These are phyloP conservation scores for Poeciliopsis infans DNA, from an alignment of 2,797 vertebrate genomes.

Conservation along the genomic window DNA sequence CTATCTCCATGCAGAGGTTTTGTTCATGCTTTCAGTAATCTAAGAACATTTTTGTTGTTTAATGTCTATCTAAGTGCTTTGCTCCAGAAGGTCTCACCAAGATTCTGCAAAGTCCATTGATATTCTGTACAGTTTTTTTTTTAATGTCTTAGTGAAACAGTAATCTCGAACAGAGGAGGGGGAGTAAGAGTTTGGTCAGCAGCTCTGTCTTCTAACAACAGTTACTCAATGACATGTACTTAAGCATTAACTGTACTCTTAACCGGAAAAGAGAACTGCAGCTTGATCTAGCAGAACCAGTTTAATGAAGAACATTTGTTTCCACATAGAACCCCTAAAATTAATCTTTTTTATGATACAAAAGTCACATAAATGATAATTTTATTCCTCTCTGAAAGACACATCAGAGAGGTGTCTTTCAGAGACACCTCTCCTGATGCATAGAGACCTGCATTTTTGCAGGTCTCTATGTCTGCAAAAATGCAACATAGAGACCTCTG, in stretches of 20 bases:
- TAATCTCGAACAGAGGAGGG: not conserved
- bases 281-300: slow-evolving; percentile 16
- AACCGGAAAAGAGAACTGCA: slow-evolving; percentile 14
- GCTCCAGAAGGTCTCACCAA: not conserved
- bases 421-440: no score
- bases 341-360: slow-evolving; percentile 18
- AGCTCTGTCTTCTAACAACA: not conserved
- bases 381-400: slow-evolving; percentile 39
- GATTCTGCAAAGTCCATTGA: not conserved
- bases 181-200: not conserved
- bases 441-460: no score
- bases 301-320: slow-evolving; percentile 21
- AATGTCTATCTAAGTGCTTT: not conserved
- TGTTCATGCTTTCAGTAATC: not conserved
- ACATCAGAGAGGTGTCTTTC: no score
- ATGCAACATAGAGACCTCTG: slow-evolving; percentile 28
- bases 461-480: slow-evolving; percentile 11
- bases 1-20: not conserved
- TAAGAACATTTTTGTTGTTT: not conserved
- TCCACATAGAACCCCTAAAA: slow-evolving; percentile 28
- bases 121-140: not conserved
- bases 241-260: not conserved
- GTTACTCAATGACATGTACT: slow-evolving; percentile 7
- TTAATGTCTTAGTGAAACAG: not conserved
- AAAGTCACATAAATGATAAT: slow-evolving; percentile 26